Percentiles rank a stretch among this genome's conserved stretches.
phyloP scores from a whole-genome alignment of 1,140 invertebrate species.

The Chrysoperla carnea region DNA sequence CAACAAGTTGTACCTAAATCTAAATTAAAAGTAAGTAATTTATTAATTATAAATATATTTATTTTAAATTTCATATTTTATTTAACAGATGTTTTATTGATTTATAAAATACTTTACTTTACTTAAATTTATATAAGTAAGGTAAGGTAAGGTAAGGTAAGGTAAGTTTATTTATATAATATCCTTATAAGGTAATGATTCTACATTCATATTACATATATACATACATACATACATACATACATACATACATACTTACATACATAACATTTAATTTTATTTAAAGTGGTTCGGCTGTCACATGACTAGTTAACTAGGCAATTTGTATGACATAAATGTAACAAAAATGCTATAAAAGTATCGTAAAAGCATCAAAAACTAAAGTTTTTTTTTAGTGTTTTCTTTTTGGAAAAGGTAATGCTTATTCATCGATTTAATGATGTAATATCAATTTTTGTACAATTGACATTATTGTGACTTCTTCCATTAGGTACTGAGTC shows the following conservation, averaged over 20 bases:
- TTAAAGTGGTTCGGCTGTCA: neutral
- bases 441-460: neutral
- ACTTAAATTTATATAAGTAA: no score
- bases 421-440: neutral
- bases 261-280: neutral
- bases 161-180: neutral
- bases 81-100: neutral
- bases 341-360: neutral
- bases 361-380: neutral
- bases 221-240: neutral
- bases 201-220: no score
- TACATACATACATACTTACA: neutral
- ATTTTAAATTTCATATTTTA: neutral
- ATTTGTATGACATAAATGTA: no score
- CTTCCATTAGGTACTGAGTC: no score
- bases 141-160: no score
- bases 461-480: neutral
- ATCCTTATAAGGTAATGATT: no score
- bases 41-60: neutral
- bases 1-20: slow-evolving; percentile 62
- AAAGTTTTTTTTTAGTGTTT: neutral
- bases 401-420: neutral
- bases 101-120: neutral
- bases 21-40: slow-evolving; percentile 46
- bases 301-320: no score